Conservation (phyloP, 2,113 vertebrate genomes). For the Tricholaema leucomelas region DNA sequence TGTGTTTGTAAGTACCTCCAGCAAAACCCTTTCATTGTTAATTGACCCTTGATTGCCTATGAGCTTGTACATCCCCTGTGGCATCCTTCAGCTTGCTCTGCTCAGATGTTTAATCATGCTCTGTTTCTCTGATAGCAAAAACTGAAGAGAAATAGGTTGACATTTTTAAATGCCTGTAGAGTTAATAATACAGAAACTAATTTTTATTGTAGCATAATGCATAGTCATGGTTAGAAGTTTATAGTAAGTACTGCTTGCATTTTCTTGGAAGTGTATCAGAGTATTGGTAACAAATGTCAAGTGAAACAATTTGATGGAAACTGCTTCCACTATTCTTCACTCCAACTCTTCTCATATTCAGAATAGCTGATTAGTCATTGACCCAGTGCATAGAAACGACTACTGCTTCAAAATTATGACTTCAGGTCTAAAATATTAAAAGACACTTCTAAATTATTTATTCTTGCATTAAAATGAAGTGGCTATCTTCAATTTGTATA, state of each 20-base stretch:
- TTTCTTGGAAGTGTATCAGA: background rate
- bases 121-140: background rate
- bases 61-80: background rate
- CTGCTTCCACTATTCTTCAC: background rate
- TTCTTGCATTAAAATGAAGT: background rate
- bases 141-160: background rate
- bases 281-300: background rate
- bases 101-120: background rate
- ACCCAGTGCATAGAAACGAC: background rate
- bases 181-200: background rate
- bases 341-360: background rate
- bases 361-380: background rate
- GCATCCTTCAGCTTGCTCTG: background rate
- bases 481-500: background rate
- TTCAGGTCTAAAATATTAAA: background rate
- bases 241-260: background rate
- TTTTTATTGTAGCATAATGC: background rate
- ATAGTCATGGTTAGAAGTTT: background rate
- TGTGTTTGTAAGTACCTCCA: background rate
- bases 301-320: background rate
- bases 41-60: background rate
- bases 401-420: background rate
- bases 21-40: background rate
- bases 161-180: background rate
- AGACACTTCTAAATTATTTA: background rate